Percentiles rank a stretch among this genome's conserved stretches.
Evolutionary conservation across 2,113 vertebrate species (phyloP).

Genomic region (Lasiurus borealis): DNA sequence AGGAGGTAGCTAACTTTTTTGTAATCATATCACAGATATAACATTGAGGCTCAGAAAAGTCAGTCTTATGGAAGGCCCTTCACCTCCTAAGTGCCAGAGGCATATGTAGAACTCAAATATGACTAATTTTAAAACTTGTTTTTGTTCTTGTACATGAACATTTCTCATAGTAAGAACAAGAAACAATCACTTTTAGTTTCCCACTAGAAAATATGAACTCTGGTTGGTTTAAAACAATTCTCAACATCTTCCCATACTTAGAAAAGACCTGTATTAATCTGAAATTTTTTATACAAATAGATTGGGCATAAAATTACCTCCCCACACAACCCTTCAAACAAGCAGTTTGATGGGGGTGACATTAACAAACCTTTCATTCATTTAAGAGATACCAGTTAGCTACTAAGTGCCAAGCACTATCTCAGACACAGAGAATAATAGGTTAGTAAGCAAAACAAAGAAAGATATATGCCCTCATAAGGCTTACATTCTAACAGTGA

Average conservation of each 20-base stretch:
- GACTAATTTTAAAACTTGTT: slow-evolving; percentile 7
- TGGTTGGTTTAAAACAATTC: not conserved
- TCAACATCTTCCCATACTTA: not conserved
- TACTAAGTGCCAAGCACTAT: not conserved
- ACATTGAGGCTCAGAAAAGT: not conserved
- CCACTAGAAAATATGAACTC: not conserved
- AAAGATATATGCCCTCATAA: not conserved
- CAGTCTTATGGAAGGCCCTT: not conserved
- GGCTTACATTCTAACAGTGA: not conserved
- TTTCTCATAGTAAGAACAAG: not conserved
- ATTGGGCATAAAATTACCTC: not conserved
- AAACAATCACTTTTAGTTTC: not conserved
- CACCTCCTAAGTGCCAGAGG: not conserved
- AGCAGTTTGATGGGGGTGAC: not conserved
- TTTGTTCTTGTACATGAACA: not conserved
- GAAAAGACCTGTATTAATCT: not conserved
- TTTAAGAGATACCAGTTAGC: not conserved
- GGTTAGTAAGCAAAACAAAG: not conserved
- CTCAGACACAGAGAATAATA: not conserved
- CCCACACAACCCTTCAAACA: not conserved
- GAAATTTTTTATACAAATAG: not conserved
- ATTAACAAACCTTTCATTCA: not conserved
- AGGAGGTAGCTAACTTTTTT: too few relatives aligned
- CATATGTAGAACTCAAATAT: not conserved
- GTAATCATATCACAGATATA: too few relatives aligned